Base-by-base conservation (phyloP, 1,140 invertebrate species). In the Platyscapa corneri region DNA sequence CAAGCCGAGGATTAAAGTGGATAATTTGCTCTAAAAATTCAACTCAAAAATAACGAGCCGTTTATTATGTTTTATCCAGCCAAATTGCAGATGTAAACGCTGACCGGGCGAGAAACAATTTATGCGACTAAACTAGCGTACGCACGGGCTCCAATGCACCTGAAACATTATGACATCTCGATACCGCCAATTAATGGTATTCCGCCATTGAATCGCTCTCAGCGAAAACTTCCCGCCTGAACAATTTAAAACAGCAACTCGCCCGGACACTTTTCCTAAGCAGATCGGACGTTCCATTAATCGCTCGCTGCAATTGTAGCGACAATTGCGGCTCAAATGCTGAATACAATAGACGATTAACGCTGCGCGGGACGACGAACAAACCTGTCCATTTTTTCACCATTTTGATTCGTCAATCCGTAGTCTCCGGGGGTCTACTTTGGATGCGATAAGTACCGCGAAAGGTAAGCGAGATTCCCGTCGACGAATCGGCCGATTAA, bases 381-480 rank as follows among this genome's bases (percentile, higher is more conserved):
- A n/a, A n/a, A n/a, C n/a, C n/a, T n/a, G n/a, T n/a, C n/a, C n/a
- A n/a, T n/a, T n/a, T n/a, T n/a, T n/a, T n/a, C n/a, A n/a, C n/a
- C n/a, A n/a, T n/a, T n/a, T n/a, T n/a, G n/a, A n/a, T n/a, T n/a
- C n/a, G n/a, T n/a, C n/a, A n/a, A n/a, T n/a, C n/a, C n/a, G n/a
- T n/a, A n/a, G n/a, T n/a, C n/a, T 20, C 16, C 12, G 23, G 10
- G 1, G 23, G 34, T 72, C 39, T 72, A 34, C 20, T 74, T 74
- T 1, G 20, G 18, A 5, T 12, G 1, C 37, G n/a, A n/a, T n/a
- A 18, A 42, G 6, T 74, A n/a, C 42, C 42, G 42, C 27, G 42
- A 74, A 74, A 74, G 42, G 39, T 7, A 74, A 74, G n/a, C n/a
- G 39, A 27, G 27, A 74, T n/a, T n/a, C n/a, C n/a, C n/a, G n/a